phyloP scores from a whole-genome alignment of 35 echinoderm and acorn worm species.

The Nesometra sesokonis region DNA sequence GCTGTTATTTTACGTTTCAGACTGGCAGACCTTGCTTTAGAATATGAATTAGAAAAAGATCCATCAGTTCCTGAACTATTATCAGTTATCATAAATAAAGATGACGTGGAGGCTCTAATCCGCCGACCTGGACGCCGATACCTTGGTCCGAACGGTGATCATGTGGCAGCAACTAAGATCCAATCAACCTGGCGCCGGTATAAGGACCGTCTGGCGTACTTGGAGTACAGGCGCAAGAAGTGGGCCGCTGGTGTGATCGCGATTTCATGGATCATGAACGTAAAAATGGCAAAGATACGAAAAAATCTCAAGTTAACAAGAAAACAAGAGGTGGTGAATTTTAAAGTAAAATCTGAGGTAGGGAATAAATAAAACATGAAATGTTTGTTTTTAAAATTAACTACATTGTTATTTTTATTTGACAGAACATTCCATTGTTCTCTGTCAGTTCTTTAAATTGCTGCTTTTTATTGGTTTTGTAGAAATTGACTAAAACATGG shows the following conservation, averaged over 20 bases:
- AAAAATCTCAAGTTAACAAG: constrained; percentile 66
- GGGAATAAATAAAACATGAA: not conserved
- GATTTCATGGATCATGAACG: constrained; percentile 98
- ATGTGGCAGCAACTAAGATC: constrained; percentile 75
- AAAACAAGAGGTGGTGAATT: constrained; percentile 41
- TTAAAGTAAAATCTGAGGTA: constrained; percentile 58
- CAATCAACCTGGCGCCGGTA: constrained; percentile 80
- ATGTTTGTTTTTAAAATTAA: not conserved
- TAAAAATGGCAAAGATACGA: constrained; percentile 87
- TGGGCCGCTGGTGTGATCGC: constrained; percentile 94
- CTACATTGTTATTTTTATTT: not conserved
- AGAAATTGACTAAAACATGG: constrained; percentile 58
- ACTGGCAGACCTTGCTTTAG: constrained; percentile 80
- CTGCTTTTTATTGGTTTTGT: not conserved
- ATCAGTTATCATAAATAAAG: constrained; percentile 64
- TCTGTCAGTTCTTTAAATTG: too few relatives aligned
- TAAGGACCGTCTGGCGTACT: constrained; percentile 60
- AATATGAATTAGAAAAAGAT: constrained; percentile 71
- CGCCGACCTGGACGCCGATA: constrained; percentile 60
- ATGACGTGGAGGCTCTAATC: constrained; percentile 61
- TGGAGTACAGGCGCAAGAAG: constrained; percentile 84
- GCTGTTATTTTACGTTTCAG: constrained; percentile 1
- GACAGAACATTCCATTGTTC: too few relatives aligned
- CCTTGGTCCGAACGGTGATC: constrained; percentile 50
- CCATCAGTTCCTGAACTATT: constrained; percentile 52